Percentiles rank a stretch among this genome's conserved stretches.
phyloP scores from a whole-genome alignment of 1,140 invertebrate species.

The Streblospio benedicti region DNA sequence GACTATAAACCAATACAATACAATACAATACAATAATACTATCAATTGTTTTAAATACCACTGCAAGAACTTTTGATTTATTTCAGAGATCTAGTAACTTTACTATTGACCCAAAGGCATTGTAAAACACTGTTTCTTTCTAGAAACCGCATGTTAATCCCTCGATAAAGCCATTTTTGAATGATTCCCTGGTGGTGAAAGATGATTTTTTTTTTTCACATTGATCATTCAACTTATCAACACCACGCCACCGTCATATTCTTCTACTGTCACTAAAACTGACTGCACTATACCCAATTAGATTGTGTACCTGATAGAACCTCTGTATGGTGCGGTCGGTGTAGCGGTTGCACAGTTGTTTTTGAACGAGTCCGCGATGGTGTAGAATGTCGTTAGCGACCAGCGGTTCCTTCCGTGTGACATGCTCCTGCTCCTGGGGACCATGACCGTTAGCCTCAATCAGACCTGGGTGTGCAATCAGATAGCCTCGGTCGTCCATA shows the following conservation, averaged over 20 bases:
- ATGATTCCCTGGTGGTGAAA: too few relatives aligned
- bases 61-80: too few relatives aligned
- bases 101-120: too few relatives aligned
- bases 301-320: conserved; percentile 42
- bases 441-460: conserved; percentile 56
- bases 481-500: conserved; percentile 80
- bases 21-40: too few relatives aligned
- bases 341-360: conserved; percentile 64
- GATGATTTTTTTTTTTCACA: too few relatives aligned
- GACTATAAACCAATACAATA: too few relatives aligned
- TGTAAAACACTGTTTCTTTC: too few relatives aligned
- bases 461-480: conserved; percentile 75
- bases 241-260: conserved; percentile 10
- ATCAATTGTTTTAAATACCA: too few relatives aligned
- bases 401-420: conserved; percentile 74
- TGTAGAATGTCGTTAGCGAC: conserved; percentile 80
- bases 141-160: too few relatives aligned
- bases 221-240: too few relatives aligned
- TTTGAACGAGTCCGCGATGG: conserved; percentile 71
- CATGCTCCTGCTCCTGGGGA: conserved; percentile 65
- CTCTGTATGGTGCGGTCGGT: conserved; percentile 49
- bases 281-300: background rate
- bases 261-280: background rate
- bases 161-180: too few relatives aligned
- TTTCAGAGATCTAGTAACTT: too few relatives aligned